These are phyloP conservation scores for Peromyscus aztecus DNA, from an alignment of 2,797 vertebrate genomes.

Conservation along the genomic window DNA sequence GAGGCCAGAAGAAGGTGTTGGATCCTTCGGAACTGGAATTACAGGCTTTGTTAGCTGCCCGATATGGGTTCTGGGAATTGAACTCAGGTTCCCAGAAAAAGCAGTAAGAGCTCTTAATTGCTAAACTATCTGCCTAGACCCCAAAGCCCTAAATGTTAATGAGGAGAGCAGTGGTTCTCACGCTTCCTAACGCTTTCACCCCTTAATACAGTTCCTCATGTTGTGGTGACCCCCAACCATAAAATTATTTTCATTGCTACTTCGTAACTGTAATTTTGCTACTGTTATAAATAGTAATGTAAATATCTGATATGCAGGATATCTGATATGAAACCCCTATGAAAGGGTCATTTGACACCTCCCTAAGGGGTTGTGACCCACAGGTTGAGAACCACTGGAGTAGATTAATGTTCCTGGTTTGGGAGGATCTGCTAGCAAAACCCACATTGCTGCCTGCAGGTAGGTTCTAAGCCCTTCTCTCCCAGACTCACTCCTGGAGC, in stretches of 20 bases:
- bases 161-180: neutral
- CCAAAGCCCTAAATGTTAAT: neutral
- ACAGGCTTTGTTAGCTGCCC: neutral
- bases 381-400: neutral
- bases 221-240: neutral
- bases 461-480: neutral
- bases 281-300: neutral
- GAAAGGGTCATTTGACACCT: neutral
- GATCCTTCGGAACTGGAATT: neutral
- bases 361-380: neutral
- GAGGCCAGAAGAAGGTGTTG: neutral
- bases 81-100: neutral
- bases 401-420: neutral
- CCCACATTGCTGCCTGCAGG: rapidly evolving
- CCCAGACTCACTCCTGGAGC: neutral
- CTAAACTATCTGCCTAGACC: neutral
- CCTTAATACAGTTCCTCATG: neutral
- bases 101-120: neutral
- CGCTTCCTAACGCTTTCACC: neutral
- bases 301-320: neutral
- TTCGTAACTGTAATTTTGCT: neutral
- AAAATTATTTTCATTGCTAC: neutral
- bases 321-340: neutral
- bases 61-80: neutral
- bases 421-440: neutral